Percentiles rank a stretch among this genome's conserved stretches.
phyloP scores from a whole-genome alignment of 2,888 invertebrate genomes.

The Dyspetes luteomarginatus region DNA sequence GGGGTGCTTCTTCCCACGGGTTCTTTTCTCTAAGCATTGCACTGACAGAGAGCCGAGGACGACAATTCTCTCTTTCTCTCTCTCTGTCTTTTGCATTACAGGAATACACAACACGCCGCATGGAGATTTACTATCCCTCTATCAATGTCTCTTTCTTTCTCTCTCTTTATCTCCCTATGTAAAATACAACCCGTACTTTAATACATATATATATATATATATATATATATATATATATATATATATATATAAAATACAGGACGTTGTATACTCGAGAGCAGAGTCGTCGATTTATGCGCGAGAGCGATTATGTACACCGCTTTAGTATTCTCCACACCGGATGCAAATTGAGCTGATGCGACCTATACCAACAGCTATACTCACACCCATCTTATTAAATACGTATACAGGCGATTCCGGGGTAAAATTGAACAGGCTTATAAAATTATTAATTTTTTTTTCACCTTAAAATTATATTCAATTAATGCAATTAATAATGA shows the following conservation, averaged over 20 bases:
- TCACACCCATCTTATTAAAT: neutral
- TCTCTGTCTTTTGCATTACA: slow-evolving; percentile 8
- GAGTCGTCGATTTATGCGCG: slow-evolving; percentile 67
- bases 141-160: slow-evolving; percentile 43
- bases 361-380: slow-evolving; percentile 40
- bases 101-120: slow-evolving; percentile 39
- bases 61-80: slow-evolving; percentile 41
- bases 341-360: slow-evolving; percentile 70
- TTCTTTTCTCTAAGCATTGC: slow-evolving; percentile 13
- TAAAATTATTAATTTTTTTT: neutral
- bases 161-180: slow-evolving; percentile 26
- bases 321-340: slow-evolving; percentile 71
- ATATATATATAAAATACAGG: slow-evolving; percentile 22
- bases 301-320: slow-evolving; percentile 73
- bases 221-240: no score
- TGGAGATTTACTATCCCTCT: slow-evolving; percentile 52
- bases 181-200: slow-evolving; percentile 36
- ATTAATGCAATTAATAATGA: no score
- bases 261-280: slow-evolving; percentile 24
- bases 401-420: neutral
- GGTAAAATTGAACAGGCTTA: neutral
- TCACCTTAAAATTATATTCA: no score
- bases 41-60: slow-evolving; percentile 35
- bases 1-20: slow-evolving; percentile 65
- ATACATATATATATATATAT: slow-evolving; percentile 5